Percentiles rank a stretch among this genome's conserved stretches.
These are phyloP conservation scores for Cantharis rufa DNA, from an alignment of 2,888 invertebrate genomes.

Conservation along the genomic window DNA sequence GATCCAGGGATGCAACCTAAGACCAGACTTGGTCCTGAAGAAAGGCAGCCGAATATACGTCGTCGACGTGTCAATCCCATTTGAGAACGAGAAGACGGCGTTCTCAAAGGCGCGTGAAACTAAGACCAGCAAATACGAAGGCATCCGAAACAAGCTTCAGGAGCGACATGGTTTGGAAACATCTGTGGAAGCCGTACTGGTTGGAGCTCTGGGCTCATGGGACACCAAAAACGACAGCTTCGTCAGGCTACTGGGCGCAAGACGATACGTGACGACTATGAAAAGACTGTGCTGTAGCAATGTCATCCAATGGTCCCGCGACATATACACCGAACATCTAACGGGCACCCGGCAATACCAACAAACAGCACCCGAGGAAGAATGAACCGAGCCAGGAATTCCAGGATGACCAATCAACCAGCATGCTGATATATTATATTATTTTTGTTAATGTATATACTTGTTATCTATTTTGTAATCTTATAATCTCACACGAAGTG, in stretches of 20 bases:
- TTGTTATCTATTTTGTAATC: too few species aligned
- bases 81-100: background rate
- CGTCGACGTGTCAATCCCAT: background rate
- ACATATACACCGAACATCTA: background rate
- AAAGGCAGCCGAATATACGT: background rate
- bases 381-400: too few species aligned
- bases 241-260: background rate
- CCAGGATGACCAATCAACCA: too few species aligned
- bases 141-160: background rate
- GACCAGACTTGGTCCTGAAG: background rate
- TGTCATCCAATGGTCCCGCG: background rate
- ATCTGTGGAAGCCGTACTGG: background rate
- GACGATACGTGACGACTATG: background rate
- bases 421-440: too few species aligned
- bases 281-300: background rate
- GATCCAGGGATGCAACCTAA: background rate
- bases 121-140: background rate
- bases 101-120: background rate
- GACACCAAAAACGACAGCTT: background rate
- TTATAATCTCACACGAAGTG: too few species aligned
- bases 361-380: too few species aligned
- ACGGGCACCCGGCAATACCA: background rate
- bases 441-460: too few species aligned
- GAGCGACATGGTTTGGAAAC: background rate
- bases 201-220: background rate